Base-by-base conservation (phyloP, 2,888 invertebrate genomes). In the Allygus modestus region DNA sequence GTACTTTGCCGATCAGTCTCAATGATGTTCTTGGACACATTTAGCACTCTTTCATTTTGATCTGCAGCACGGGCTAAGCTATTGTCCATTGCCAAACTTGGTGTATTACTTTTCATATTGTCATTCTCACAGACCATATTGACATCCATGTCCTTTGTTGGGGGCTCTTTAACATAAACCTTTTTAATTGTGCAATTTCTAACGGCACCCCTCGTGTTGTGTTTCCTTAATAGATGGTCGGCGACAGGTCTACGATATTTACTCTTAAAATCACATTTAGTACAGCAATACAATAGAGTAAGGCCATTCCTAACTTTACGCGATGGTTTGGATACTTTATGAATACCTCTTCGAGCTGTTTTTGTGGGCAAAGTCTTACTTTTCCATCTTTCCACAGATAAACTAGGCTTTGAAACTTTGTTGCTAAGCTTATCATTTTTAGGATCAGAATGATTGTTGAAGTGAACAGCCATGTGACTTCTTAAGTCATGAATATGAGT, bases 161-260 rank as follows among this genome's bases (percentile, higher is more conserved):
- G 23, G 7, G 58, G 26, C 23, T 1, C 1, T 31, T 65, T 65
- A 0, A 31, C 65, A 9, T 28, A 15, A 15, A 65, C 9, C 31
- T 31, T 65, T 28, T 31, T 26, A 31, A 65, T 65, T 11, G 65
- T 65, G 9, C n/a, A 4, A 15, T 65, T 65, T 65, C 65, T 65
- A 12, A 65, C 65, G 5, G 28, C 2, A 28, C 65, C 65, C 17
- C 17, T 26, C 1, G 9, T 65, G 31, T 20, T 15, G 17, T 65
- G 65, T 17, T 15, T 31, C 12, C 7, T 26, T 31, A 65, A 31
- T 28, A 65, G 15, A 28, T 65, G 65, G 0, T n/a, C 1, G 15
- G 65, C 4, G 28, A 65, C 65, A 28, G 12, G 0, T 28, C 31
- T 65, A 17, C 65, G 65, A 65, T 17, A 5, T 28, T 31, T 65